Base-by-base conservation (phyloP, 2,888 invertebrate genomes). In the Platycheirus albimanus region DNA sequence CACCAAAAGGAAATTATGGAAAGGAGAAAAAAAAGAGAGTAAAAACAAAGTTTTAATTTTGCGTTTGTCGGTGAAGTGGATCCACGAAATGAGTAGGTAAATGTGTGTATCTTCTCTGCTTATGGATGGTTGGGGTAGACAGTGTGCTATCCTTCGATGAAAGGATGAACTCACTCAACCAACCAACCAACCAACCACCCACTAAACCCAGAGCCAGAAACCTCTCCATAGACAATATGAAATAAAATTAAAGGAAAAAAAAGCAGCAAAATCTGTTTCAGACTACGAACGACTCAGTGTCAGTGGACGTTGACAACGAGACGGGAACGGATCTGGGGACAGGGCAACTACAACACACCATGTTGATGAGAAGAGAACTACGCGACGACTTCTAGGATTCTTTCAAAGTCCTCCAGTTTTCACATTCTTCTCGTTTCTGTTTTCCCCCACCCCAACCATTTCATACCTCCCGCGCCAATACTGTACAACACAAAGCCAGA, bases 11-110 rank as follows among this genome's bases (percentile, higher is more conserved):
- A 66, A 58, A 19, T 17, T 15, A 63, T 2, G 8, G 54, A 19
- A 10, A 45, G 28, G 11, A n/a, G 30, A 49, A 54, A n/a, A 54
- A 49, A 52, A 36, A 54, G 28, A 45, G 45, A 61, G 45, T 33
- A 61, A 51, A 67, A 54, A 71, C 19, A 77, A 72, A 83, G 81
- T 78, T 83, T 83, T 83, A 78, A 83, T 83, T 78, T 78, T 83
- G 56, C 83, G 78, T 83, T 78, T 83, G 78, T 81, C 77, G 77
- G 77, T 77, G 66, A 81, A 70, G 70, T 52, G 58, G 66, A 76
- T 58, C 38, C 30, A 52, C 61, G 54, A 54, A 74, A 56, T 67
- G 63, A 69, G 75, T 61, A n/a, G n/a, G n/a, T n/a, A 49, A 56
- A 63, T 61, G 49, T 74, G 58, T 74, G 49, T 64, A 56, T 69